phyloP scores from a whole-genome alignment of 2,113 vertebrate genomes.

The Serilophus lunatus region DNA sequence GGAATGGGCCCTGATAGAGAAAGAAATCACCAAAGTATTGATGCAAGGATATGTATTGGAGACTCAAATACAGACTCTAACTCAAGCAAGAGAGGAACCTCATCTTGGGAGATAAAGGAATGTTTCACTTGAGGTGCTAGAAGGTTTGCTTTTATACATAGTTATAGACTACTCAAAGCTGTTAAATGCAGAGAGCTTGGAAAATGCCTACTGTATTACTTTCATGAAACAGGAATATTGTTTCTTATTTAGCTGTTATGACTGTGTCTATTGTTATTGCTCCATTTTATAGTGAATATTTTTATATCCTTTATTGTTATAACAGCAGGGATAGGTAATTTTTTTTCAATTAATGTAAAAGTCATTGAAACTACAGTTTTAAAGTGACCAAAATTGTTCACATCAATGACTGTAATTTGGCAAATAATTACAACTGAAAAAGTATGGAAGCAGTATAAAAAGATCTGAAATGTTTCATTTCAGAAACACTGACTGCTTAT shows the following conservation, averaged over 20 bases:
- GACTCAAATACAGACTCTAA: not conserved
- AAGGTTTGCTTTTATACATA: not conserved
- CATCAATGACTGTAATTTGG: conserved; percentile 17
- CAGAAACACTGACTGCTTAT: conserved; percentile 46
- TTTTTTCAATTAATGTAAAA: conserved; percentile 15
- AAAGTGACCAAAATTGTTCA: conserved; percentile 30
- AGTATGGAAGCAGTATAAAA: conserved; percentile 25
- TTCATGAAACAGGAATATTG: not conserved
- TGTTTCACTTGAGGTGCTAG: not conserved
- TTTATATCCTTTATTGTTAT: conserved; percentile 20
- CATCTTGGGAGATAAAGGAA: not conserved
- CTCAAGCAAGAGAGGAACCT: not conserved
- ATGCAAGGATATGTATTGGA: not conserved
- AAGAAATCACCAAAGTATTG: not conserved
- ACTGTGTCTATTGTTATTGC: conserved; percentile 27
- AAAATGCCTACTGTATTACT: not conserved
- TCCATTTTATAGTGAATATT: conserved; percentile 26
- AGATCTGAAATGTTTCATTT: conserved; percentile 37
- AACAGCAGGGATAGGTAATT: conserved; percentile 9
- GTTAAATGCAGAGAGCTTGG: not conserved
- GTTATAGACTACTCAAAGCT: not conserved
- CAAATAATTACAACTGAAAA: conserved; percentile 35
- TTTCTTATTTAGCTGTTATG: conserved; percentile 13
- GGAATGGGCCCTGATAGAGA: not conserved
- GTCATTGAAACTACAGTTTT: not conserved